These are phyloP conservation scores for Oriolus oriolus DNA, from an alignment of 2,113 vertebrate species.

Conservation along the genomic window DNA sequence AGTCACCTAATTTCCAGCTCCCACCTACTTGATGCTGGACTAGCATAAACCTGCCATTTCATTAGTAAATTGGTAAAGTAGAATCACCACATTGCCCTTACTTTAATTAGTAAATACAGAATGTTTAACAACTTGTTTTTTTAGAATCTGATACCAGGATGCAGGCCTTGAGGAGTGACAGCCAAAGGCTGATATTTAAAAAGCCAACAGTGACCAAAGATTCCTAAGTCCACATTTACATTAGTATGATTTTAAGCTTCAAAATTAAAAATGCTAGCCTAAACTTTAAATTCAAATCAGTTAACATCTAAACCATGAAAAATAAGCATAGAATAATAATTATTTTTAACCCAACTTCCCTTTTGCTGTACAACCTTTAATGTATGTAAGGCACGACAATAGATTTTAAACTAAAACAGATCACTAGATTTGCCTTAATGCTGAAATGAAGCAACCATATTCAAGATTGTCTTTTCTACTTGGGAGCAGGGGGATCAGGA, in stretches of 20 bases:
- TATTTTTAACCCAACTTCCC: not conserved
- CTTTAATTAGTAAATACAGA: not conserved
- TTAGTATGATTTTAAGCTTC: not conserved
- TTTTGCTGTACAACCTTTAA: not conserved
- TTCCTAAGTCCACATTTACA: not conserved
- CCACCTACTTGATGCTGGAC: not conserved
- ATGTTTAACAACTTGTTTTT: not conserved
- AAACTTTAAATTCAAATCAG: not conserved
- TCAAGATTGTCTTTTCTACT: not conserved
- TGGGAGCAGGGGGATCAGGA: not conserved
- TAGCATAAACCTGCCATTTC: not conserved
- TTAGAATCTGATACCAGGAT: accelerated
- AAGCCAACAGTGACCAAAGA: not conserved
- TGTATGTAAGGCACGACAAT: not conserved
- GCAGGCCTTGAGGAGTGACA: not conserved
- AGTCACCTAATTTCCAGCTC: not conserved
- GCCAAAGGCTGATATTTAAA: not conserved
- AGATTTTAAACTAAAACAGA: not conserved
- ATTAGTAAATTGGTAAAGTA: not conserved
- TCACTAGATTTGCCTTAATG: not conserved
- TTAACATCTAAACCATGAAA: not conserved
- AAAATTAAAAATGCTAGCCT: not conserved
- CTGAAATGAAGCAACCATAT: not conserved
- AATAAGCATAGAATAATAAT: not conserved
- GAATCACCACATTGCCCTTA: not conserved